These are phyloP conservation scores for Eulithis testata DNA, from an alignment of 2,888 invertebrate genomes.

Conservation along the genomic window DNA sequence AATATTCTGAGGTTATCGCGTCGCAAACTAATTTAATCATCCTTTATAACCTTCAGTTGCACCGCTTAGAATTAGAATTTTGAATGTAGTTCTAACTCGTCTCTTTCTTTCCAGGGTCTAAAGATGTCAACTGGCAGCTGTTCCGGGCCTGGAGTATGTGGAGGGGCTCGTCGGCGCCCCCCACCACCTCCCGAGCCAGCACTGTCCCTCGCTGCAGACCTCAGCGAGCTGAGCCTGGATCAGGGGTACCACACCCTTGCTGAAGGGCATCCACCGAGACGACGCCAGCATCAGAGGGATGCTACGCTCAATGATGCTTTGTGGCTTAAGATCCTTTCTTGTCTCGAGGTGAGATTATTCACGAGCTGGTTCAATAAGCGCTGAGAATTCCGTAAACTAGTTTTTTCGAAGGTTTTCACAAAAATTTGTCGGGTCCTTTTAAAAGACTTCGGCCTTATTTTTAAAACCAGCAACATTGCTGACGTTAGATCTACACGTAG, in stretches of 20 bases:
- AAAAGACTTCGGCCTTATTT: no score
- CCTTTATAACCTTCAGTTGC: no score
- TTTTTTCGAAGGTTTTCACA: no score
- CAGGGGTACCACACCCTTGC: conserved; percentile 93
- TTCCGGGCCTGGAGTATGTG: conserved; percentile 73
- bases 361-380: not conserved
- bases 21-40: no score
- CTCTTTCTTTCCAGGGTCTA: conserved; percentile 55
- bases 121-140: conserved; percentile 76
- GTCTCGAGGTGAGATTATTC: conserved; percentile 59
- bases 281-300: conserved; percentile 58
- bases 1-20: no score
- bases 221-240: conserved; percentile 87
- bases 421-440: no score
- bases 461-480: no score
- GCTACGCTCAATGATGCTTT: conserved; percentile 73
- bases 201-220: conserved; percentile 74
- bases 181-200: conserved; percentile 79
- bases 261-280: conserved; percentile 84
- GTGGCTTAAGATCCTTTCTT: conserved; percentile 74
- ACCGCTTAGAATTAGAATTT: no score
- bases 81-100: no score
- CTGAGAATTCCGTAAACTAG: no score
- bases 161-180: conserved; percentile 73
- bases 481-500: no score